Evolutionary conservation across 2,113 vertebrate genomes (phyloP).

Genomic region (Hyperopisus bebe): DNA sequence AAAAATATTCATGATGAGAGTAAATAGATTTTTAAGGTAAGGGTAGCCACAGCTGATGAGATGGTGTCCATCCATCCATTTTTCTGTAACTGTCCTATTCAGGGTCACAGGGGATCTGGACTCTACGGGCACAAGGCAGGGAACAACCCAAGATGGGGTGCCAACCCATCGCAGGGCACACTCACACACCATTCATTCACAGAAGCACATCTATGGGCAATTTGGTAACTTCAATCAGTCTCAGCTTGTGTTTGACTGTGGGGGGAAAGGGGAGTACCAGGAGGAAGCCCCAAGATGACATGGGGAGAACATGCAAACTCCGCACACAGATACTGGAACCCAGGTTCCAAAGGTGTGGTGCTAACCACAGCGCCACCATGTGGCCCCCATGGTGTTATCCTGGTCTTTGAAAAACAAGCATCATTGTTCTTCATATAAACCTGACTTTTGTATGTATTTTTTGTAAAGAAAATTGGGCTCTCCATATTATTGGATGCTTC

Average conservation of each 20-base stretch:
- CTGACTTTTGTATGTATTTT: background rate
- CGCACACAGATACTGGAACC: background rate
- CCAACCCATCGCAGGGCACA: background rate
- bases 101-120: background rate
- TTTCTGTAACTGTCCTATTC: background rate
- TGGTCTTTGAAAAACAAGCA: background rate
- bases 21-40: background rate
- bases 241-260: background rate
- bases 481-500: background rate
- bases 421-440: no score
- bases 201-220: background rate
- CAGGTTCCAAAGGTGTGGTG: background rate
- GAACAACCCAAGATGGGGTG: background rate
- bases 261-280: no score
- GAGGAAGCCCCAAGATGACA: background rate
- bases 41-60: background rate
- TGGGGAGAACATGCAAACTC: background rate
- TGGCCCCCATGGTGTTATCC: background rate
- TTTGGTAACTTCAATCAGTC: background rate
- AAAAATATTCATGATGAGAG: background rate
- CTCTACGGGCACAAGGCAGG: background rate
- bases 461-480: background rate
- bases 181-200: background rate
- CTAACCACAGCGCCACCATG: background rate
- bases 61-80: background rate